Conservation (phyloP, 2,888 invertebrate species). For the Ochropleura leucogaster region DNA sequence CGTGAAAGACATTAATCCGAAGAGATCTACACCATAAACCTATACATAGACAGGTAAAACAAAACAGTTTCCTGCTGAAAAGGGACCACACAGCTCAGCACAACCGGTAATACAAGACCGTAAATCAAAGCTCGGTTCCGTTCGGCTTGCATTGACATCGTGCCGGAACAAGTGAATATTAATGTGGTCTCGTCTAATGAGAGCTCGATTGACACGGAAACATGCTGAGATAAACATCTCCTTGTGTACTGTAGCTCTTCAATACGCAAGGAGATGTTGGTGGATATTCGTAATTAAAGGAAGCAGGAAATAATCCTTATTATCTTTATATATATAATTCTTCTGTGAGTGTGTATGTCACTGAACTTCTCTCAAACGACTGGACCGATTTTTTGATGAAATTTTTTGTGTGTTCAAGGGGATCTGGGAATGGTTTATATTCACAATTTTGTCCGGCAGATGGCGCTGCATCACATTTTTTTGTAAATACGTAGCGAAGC, state of each 20-base stretch:
- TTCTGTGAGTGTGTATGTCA: no score
- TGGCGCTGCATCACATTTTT: no score
- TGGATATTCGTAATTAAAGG: no score
- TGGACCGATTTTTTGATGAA: no score
- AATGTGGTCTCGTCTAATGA: conserved; percentile 68
- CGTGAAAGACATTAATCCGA: background rate
- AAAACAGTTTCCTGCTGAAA: conserved; percentile 18
- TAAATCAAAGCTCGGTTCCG: conserved; percentile 71
- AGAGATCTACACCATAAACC: background rate
- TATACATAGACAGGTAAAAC: background rate
- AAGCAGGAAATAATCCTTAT: no score
- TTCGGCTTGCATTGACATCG: conserved; percentile 65
- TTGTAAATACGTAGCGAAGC: no score
- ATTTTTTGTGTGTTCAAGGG: no score
- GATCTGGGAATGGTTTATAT: no score
- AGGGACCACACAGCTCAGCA: conserved; percentile 18
- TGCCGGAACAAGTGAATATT: conserved; percentile 70
- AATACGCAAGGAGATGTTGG: no score
- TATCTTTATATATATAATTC: no score
- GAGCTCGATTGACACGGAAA: conserved; percentile 65
- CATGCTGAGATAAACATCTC: conserved; percentile 50
- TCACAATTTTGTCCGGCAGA: no score
- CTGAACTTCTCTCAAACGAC: no score
- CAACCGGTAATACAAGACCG: conserved; percentile 67
- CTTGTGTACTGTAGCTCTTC: background rate